Conservation (phyloP, 2,888 invertebrate species). For the Lasioglossum vierecki region DNA sequence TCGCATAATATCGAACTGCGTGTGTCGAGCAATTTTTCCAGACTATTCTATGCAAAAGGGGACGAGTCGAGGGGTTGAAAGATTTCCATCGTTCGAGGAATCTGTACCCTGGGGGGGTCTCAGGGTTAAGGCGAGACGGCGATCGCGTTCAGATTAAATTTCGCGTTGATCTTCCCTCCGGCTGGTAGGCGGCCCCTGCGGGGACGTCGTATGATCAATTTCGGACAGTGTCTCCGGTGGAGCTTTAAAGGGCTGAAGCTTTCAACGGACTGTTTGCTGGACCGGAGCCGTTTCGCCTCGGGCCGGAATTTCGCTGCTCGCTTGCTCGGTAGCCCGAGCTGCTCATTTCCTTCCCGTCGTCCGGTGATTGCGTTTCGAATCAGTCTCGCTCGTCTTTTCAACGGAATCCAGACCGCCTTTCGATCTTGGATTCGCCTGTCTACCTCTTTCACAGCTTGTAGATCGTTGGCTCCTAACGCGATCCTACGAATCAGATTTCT, state of each 20-base stretch:
- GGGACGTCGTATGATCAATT: constrained; percentile 39
- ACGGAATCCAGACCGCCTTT: neutral
- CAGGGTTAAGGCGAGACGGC: constrained; percentile 6
- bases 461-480: neutral
- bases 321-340: constrained; percentile 12
- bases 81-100: neutral
- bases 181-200: neutral
- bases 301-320: constrained; percentile 28
- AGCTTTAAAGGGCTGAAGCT: constrained; percentile 19
- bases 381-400: constrained; percentile 7
- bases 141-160: constrained; percentile 27
- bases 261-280: constrained; percentile 42
- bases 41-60: neutral
- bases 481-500: neutral
- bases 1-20: neutral
- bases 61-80: neutral
- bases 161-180: constrained; percentile 19
- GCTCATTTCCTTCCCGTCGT: constrained; percentile 34
- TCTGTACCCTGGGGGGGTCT: neutral
- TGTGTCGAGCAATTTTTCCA: neutral
- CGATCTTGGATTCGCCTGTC: neutral
- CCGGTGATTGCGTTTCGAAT: neutral
- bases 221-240: constrained; percentile 13
- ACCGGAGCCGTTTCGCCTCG: constrained; percentile 25
- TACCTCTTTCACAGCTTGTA: neutral